Evolutionary conservation across 92 coral and sea anemone species (phyloP).

Genomic region (Desmophyllum pertusum): DNA sequence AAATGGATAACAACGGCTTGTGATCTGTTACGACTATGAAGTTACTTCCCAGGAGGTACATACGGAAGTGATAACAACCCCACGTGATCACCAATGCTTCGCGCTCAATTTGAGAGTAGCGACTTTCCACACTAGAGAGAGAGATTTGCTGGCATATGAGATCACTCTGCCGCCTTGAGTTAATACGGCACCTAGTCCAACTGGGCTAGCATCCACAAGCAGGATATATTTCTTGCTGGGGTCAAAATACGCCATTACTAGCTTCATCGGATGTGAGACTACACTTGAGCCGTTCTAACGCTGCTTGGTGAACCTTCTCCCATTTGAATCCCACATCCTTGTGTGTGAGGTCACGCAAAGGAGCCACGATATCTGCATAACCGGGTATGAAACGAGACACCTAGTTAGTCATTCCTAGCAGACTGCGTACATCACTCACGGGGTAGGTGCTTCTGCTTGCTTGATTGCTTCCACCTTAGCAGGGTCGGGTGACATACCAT

Average conservation of each 20-base stretch:
- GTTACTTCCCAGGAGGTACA: conserved; percentile 47
- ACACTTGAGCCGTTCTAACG: conserved; percentile 37
- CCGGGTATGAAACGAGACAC: conserved; percentile 45
- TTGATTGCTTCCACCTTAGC: conserved; percentile 50
- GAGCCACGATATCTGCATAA: conserved; percentile 50
- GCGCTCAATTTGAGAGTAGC: conserved; percentile 46
- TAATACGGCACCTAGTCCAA: conserved; percentile 43
- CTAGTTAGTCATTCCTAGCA: conserved; percentile 56
- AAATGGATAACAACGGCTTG: conserved; percentile 33
- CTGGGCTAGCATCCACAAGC: conserved; percentile 52
- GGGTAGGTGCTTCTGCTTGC: conserved; percentile 46
- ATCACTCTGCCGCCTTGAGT: conserved; percentile 30
- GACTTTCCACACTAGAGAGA: conserved; percentile 37
- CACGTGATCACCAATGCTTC: conserved; percentile 37
- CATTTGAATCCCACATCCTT: conserved; percentile 27
- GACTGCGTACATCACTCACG: conserved; percentile 60
- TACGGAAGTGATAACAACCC: conserved; percentile 44
- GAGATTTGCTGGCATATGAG: conserved; percentile 34
- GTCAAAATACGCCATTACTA: conserved; percentile 52
- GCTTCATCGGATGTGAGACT: conserved; percentile 45
- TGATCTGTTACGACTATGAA: conserved; percentile 31
- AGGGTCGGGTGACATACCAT: conserved; percentile 67
- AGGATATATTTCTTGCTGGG: conserved; percentile 19
- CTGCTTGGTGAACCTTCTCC: conserved; percentile 33
- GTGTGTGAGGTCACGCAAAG: conserved; percentile 50